Evolutionary conservation across 2,113 vertebrate genomes (phyloP).

Genomic region (Panthera uncia): DNA sequence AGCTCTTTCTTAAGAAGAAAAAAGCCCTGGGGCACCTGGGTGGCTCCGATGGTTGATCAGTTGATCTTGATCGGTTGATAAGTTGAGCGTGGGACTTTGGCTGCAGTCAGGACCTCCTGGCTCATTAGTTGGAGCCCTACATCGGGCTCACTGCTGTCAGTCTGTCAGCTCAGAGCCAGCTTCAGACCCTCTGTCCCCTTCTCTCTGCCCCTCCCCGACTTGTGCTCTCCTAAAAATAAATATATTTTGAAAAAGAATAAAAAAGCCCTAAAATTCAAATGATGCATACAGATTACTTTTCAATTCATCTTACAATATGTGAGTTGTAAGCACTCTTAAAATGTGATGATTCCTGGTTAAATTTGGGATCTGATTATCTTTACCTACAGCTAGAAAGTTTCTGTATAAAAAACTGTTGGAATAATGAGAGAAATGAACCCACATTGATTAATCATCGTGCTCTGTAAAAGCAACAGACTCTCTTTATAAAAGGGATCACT

Average conservation of each 20-base stretch:
- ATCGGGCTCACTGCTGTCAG: no score
- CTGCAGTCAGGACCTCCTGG: no score
- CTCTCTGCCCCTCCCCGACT: no score
- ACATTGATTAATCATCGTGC: background rate
- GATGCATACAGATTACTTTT: background rate
- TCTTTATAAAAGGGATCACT: background rate
- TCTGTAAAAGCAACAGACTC: background rate
- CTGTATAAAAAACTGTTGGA: conserved; percentile 4
- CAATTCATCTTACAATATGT: background rate
- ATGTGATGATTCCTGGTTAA: background rate
- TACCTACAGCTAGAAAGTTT: background rate
- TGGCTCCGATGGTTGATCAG: no score
- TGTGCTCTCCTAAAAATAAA: no score
- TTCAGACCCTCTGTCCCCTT: no score
- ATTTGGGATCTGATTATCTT: background rate
- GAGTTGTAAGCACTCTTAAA: background rate
- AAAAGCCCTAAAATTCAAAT: background rate
- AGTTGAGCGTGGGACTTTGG: no score
- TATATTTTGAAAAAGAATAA: background rate
- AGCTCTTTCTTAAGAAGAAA: conserved; percentile 10
- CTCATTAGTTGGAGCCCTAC: no score
- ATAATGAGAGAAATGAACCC: background rate
- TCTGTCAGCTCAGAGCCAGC: no score
- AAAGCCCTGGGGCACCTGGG: background rate
- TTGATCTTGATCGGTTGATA: no score